Evolutionary conservation across 2,888 invertebrate genomes (phyloP), one percentile per base, ranked within the genome.

Genomic region (Cynaeus angustus): DNA sequence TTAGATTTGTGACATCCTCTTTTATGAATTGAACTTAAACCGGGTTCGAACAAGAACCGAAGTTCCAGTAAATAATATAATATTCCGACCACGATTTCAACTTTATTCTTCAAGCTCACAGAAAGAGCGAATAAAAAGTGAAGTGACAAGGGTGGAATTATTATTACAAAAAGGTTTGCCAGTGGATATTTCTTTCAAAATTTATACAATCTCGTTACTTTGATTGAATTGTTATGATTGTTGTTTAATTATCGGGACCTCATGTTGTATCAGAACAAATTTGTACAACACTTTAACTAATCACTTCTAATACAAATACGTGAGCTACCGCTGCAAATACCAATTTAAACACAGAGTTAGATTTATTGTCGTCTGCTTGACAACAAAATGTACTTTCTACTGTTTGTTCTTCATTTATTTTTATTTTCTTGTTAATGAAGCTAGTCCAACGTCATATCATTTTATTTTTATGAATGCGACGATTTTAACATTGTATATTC

Each of bases 71-170:
- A 69, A 65, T 69, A 69, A 69, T 69, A 69, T 46, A 65, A 69
- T 69, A 69, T 69, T 69, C 66, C 52, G n/a, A 45, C 68, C 69
- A 71, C 69, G 69, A 68, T 66, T 43, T 37, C 58, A 59, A 66
- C 62, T 62, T 71, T 62, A 61, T 68, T 68, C 68, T 68, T 68
- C 61, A 68, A 68, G 65, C 55, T 61, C 62, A 53, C 66, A 62
- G 66, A 61, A 62, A 62, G 59, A 61, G 52, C 53, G 62, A 68
- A 59, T 70, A 64, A 67, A 55, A 65, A 66, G 66, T 61, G 61
- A 56, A 71, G 64, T 67, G 71, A 68, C 68, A 68, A 68, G 68
- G 68, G 46, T 53, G 68, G 68, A 68, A 68, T 68, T 61, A 68
- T 68, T 68, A 68, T 68, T 68, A 68, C 62, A 62, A 62, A 68